These are phyloP conservation scores for Trilocha varians DNA, from an alignment of 2,888 invertebrate genomes.

Conservation along the genomic window DNA sequence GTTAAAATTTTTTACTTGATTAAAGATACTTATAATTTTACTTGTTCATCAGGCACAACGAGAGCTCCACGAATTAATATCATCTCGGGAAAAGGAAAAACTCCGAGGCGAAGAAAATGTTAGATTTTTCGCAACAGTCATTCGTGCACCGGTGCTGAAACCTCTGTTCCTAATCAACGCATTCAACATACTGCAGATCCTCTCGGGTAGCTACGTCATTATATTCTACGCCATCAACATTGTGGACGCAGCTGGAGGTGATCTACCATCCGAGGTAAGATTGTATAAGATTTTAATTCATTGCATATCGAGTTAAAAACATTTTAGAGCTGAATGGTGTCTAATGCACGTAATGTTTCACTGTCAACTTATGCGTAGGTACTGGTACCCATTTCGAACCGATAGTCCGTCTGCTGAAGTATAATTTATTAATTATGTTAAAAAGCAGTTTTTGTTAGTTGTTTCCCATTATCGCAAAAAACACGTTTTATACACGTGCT, in stretches of 20 bases:
- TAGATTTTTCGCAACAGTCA: conserved; percentile 68
- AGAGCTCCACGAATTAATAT: conserved; percentile 76
- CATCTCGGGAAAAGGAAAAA: conserved; percentile 74
- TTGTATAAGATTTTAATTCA: no score
- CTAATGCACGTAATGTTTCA: no score
- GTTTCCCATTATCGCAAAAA: no score
- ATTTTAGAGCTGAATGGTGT: no score
- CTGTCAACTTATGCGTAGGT: no score
- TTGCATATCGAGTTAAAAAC: no score
- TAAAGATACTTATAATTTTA: background rate
- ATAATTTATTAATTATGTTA: no score
- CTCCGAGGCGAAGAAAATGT: conserved; percentile 53
- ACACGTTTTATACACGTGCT: no score
- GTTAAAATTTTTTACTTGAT: background rate
- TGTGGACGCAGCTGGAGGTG: conserved; percentile 72
- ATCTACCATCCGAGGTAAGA: conserved; percentile 50
- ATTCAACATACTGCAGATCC: conserved; percentile 81
- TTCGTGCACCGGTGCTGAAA: conserved; percentile 76
- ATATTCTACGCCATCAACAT: conserved; percentile 87
- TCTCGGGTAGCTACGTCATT: conserved; percentile 83
- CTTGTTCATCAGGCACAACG: conserved; percentile 66
- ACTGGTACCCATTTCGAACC: no score
- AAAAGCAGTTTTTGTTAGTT: no score
- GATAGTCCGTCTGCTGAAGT: no score
- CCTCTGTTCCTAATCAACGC: conserved; percentile 81